Conservation (phyloP, 2,888 invertebrate genomes). For the Arrhopalites spinosus region DNA sequence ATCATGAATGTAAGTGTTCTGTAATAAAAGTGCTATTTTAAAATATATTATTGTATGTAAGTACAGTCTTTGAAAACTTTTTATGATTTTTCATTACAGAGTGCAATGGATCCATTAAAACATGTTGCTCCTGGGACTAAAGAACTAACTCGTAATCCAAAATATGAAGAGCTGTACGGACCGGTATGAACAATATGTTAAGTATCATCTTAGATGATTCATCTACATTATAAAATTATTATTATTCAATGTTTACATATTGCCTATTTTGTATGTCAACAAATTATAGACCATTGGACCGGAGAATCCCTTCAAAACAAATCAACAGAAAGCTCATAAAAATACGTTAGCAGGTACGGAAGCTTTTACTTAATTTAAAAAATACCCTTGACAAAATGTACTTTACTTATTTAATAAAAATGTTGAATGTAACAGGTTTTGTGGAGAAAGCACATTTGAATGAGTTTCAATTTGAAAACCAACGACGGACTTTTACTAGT, state of each 20-base stretch:
- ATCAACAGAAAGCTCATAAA: conserved; percentile 82
- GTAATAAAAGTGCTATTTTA: not conserved
- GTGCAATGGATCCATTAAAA: conserved; percentile 70
- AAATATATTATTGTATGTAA: too few relatives aligned
- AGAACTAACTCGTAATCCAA: conserved; percentile 88
- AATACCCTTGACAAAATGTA: too few relatives aligned
- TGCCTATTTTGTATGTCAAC: too few relatives aligned
- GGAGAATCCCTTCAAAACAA: conserved; percentile 88
- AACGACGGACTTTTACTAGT: conserved; percentile 89
- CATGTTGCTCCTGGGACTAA: conserved; percentile 78
- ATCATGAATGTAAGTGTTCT: conserved; percentile 71
- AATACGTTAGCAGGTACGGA: conserved; percentile 91
- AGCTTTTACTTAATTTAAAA: too few relatives aligned
- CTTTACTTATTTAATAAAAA: too few relatives aligned
- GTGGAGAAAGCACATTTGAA: conserved; percentile 94
- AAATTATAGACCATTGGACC: too few relatives aligned
- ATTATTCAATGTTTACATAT: too few relatives aligned
- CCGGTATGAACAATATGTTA: too few relatives aligned
- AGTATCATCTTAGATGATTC: too few relatives aligned
- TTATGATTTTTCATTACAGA: conserved; percentile 62
- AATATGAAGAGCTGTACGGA: conserved; percentile 91
- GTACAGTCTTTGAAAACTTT: too few relatives aligned
- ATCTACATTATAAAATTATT: too few relatives aligned
- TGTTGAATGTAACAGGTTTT: too few relatives aligned
- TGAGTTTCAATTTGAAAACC: conserved; percentile 96